Base-by-base conservation (phyloP, 2,888 invertebrate species). In the Phorcus lineatus region DNA sequence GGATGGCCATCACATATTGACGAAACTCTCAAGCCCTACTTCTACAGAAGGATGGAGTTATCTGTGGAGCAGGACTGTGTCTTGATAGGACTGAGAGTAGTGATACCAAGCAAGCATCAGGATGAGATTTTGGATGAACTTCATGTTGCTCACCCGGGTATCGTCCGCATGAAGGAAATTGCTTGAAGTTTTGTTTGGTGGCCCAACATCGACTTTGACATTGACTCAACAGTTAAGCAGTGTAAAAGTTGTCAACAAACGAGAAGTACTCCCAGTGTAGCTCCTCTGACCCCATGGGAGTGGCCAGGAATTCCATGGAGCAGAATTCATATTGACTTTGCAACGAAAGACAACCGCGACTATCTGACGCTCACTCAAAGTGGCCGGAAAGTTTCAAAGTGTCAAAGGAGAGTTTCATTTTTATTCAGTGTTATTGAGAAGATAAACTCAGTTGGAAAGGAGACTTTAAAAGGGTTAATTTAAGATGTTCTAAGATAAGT, bases 291-390 rank as follows among this genome's bases (percentile, higher is more conserved):
- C 24, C 75, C 75, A 54, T 76, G 75, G 75, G 24, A 53, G n/a
- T 76, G 75, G 75, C 52, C 52, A 31, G 83, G 80, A 7, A 81
- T 85, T 77, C 88, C 90, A 16, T 92, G 91, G 91, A 86, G 92
- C 79, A 85, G 93, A 22, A 83, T 94, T 4, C 93, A 94, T 86
- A 86, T 93, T 19, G 94, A 94, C 85, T 93, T 92, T 87, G 92
- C 93, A 17, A 36, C 36, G 36, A 36, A 36, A 36, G 36, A 36
- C 36, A 36, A 36, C 36, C 36, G 36, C 7, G 36, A 36, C 36
- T 36, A 36, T 36, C 7, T 36, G 36, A 36, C 36, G 36, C 36
- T 36, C 36, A 36, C 7, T 36, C 36, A 36, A 36, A 36, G 36
- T 36, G 93, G 92, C 88, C 91, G 0, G 93, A 93, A 84, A 89